Conservation (phyloP, 2,888 invertebrate species). For the Sycophila texana region DNA sequence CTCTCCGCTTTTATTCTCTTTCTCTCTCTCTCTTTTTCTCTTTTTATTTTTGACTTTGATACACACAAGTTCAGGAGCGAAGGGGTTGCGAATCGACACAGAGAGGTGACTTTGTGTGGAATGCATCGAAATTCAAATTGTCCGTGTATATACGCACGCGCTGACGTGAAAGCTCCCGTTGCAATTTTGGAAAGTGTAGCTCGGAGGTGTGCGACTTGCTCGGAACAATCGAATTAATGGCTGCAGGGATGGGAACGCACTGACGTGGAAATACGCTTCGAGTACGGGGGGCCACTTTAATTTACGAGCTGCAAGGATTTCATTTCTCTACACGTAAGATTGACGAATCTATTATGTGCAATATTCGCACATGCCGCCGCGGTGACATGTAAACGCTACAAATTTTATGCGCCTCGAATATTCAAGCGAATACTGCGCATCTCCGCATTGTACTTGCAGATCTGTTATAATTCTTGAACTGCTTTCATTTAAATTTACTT, state of each 20-base stretch:
- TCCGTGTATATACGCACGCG: not conserved
- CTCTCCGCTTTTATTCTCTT: not conserved
- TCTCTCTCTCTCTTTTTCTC: conserved; percentile 17
- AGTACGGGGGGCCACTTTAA: not conserved
- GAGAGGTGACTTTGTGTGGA: not conserved
- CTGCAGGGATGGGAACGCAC: not conserved
- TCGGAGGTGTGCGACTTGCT: not conserved
- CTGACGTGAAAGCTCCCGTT: not conserved
- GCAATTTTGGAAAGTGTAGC: not conserved
- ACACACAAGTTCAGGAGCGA: not conserved
- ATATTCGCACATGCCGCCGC: too few relatives aligned
- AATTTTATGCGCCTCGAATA: too few relatives aligned
- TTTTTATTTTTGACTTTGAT: conserved; percentile 11
- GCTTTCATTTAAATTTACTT: too few relatives aligned
- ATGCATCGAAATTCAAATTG: not conserved
- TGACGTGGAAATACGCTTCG: not conserved
- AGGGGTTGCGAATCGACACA: not conserved
- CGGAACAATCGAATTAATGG: conserved; percentile 6
- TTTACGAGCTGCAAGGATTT: not conserved
- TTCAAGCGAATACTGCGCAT: too few relatives aligned
- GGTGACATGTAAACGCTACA: too few relatives aligned
- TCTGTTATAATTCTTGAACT: too few relatives aligned
- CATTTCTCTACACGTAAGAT: not conserved
- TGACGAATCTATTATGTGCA: too few relatives aligned
- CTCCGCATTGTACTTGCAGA: too few relatives aligned